Evolutionary conservation across 2,888 invertebrate species (phyloP).

Genomic region (Tillus elongatus): DNA sequence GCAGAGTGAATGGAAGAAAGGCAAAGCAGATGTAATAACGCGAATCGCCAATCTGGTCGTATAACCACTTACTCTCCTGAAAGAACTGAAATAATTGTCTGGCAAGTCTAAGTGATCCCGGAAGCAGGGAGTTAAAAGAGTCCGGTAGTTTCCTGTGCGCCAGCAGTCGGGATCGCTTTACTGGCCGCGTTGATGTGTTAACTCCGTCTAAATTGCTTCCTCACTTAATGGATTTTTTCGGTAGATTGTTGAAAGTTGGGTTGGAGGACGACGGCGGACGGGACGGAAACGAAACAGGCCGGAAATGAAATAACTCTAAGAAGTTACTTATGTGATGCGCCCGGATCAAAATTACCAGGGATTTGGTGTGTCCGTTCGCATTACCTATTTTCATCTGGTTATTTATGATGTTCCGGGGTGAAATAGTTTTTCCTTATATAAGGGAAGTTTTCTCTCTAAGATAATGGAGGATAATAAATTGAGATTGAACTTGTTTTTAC

Average conservation of each 20-base stretch:
- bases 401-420: too few relatives aligned
- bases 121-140: constrained; percentile 21
- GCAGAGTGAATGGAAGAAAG: too few relatives aligned
- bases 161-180: constrained; percentile 28
- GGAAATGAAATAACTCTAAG: constrained; percentile 29
- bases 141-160: constrained; percentile 18
- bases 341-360: too few relatives aligned
- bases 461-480: too few relatives aligned
- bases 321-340: constrained; percentile 15
- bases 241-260: constrained; percentile 17
- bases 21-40: too few relatives aligned
- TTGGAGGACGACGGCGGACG: constrained; percentile 9
- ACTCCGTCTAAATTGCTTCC: constrained; percentile 41
- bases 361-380: constrained; percentile 2
- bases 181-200: constrained; percentile 38
- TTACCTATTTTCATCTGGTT: too few relatives aligned
- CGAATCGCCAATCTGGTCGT: too few relatives aligned
- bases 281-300: constrained; percentile 22
- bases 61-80: too few relatives aligned
- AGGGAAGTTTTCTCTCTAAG: too few relatives aligned
- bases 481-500: too few relatives aligned
- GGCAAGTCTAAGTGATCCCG: constrained; percentile 19
- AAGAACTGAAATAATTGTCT: too few relatives aligned
- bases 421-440: too few relatives aligned
- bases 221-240: constrained; percentile 38